Conservation (phyloP, 2,113 vertebrate genomes). For the Eonycteris spelaea region DNA sequence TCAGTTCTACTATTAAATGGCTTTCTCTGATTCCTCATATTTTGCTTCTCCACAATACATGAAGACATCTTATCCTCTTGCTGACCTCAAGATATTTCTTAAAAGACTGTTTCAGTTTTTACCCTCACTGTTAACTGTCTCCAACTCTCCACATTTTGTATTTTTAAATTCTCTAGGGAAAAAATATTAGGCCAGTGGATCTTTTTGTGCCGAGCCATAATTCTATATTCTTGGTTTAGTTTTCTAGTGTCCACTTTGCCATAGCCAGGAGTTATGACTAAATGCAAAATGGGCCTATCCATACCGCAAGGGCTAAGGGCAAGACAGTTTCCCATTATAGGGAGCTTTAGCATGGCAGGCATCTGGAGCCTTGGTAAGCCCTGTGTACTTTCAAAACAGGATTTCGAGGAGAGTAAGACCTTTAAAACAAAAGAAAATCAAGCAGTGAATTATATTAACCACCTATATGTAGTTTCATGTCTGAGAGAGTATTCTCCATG, state of each 20-base stretch:
- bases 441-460: not conserved
- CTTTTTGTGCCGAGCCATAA: not conserved
- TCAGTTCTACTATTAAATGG: not conserved
- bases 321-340: not conserved
- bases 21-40: not conserved
- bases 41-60: not conserved
- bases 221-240: not conserved
- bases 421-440: constrained; percentile 1
- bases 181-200: not conserved
- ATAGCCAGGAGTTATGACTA: not conserved
- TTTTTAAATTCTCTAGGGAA: not conserved
- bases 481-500: not conserved
- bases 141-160: not conserved
- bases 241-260: not conserved
- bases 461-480: not conserved
- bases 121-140: not conserved
- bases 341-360: not conserved
- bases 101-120: not conserved
- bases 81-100: not conserved
- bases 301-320: not conserved
- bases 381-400: not conserved
- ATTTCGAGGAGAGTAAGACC: not conserved
- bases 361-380: not conserved
- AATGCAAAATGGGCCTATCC: not conserved
- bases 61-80: not conserved